These are phyloP conservation scores for Candoia aspera DNA, from an alignment of 2,113 vertebrate species.

Conservation along the genomic window DNA sequence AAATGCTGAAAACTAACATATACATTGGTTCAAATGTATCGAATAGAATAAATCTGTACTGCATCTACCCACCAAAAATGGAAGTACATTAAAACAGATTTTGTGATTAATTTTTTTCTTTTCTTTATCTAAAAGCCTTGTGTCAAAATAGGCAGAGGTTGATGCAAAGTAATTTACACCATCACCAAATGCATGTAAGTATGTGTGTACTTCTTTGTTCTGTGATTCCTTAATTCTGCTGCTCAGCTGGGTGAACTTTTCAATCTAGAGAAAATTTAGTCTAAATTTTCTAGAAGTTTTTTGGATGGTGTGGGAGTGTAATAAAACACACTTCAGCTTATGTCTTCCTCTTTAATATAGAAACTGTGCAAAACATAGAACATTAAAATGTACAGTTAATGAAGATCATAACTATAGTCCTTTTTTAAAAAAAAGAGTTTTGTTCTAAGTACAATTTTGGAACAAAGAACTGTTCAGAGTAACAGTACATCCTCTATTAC, in stretches of 20 bases:
- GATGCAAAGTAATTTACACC: not conserved
- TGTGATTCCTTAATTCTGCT: slow-evolving; percentile 13
- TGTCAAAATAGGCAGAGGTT: not conserved
- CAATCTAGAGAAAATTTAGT: not conserved
- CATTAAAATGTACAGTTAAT: slow-evolving; percentile 12
- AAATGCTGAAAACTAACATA: not conserved
- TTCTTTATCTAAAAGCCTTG: not conserved
- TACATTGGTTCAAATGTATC: not conserved
- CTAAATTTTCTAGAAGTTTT: slow-evolving; percentile 27
- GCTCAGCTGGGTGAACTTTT: not conserved
- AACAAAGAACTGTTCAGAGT: slow-evolving; percentile 31
- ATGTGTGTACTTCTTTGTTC: not conserved
- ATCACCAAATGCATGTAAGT: slow-evolving; percentile 20
- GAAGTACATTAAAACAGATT: not conserved
- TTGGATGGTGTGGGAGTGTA: not conserved
- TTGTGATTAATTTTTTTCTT: not conserved
- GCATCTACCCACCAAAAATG: slow-evolving; percentile 3
- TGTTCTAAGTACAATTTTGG: slow-evolving; percentile 14
- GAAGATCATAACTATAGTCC: slow-evolving; percentile 5
- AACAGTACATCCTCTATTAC: not conserved
- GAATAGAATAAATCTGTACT: not conserved
- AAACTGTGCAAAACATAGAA: slow-evolving; percentile 17
- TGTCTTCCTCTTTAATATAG: not conserved
- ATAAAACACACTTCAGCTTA: not conserved
- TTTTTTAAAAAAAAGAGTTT: slow-evolving; percentile 28